Evolutionary conservation across 23 tunicate genomes (phyloP).

Genomic region (Diplosoma virens): DNA sequence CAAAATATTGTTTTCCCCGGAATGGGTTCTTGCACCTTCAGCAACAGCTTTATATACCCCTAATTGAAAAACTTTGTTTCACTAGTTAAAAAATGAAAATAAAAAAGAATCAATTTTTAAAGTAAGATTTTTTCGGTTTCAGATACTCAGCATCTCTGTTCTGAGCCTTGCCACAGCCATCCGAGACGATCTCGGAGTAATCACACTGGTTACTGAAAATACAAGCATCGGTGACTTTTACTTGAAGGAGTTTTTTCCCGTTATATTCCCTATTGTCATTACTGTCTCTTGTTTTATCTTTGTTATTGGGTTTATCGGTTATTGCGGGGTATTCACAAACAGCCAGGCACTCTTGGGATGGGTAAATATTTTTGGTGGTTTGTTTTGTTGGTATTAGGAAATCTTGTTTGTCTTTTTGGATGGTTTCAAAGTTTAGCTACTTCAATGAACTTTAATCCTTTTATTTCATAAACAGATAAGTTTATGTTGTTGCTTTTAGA

Average conservation of each 20-base stretch:
- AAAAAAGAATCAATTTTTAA: too few relatives aligned
- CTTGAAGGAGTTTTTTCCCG: conserved; percentile 61
- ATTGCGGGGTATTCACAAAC: conserved; percentile 75
- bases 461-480: too few relatives aligned
- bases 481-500: too few relatives aligned
- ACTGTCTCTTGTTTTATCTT: conserved; percentile 67
- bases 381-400: too few relatives aligned
- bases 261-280: conserved; percentile 74
- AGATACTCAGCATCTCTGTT: conserved; percentile 47
- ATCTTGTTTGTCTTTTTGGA: too few relatives aligned
- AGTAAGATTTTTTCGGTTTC: neutral
- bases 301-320: conserved; percentile 88
- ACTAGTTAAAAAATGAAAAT: too few relatives aligned
- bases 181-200: conserved; percentile 61
- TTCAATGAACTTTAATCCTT: too few relatives aligned
- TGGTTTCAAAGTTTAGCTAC: too few relatives aligned
- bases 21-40: too few relatives aligned
- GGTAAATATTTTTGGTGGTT: conserved; percentile 40
- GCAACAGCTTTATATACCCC: too few relatives aligned
- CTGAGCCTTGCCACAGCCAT: conserved; percentile 35
- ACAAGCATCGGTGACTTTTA: conserved; percentile 69
- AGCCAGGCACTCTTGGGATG: conserved; percentile 68
- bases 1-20: too few relatives aligned
- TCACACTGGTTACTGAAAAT: conserved; percentile 57
- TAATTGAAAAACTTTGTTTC: too few relatives aligned